Base-by-base conservation (phyloP, 2,888 invertebrate genomes). In the Gymnoscelis rufifasciata region DNA sequence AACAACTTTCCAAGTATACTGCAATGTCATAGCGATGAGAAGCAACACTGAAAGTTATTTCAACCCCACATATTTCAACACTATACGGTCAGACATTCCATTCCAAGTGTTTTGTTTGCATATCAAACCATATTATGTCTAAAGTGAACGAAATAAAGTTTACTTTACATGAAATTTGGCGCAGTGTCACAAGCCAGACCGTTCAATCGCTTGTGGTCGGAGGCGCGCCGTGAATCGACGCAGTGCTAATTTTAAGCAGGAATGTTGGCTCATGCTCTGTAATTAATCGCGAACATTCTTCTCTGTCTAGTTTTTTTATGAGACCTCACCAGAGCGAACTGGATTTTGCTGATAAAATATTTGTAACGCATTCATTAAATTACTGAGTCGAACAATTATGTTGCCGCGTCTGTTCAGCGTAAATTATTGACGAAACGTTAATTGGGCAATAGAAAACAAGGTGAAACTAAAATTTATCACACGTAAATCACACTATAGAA, bases 261-360 rank as follows among this genome's bases (percentile, higher is more conserved):
- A 82, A 82, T 82, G 77, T 79, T 78, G 80, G 77, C 80, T 78
- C 68, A 63, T 55, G 68, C 68, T 48, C 64, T 60, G 63, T 74
- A 77, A 81, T 82, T 79, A 79, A 75, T 78, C 71, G 71, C 64
- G 57, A 59, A 72, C 68, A 74, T 70, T 70, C 66, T 69, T 68
- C 62, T 59, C 62, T 59, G 70, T 76, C 73, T 71, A 68, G 71
- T 69, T 68, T 67, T 64, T 71, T 68, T 70, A 60, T 62, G 57
- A 14, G 56, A 53, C 60, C 54, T 33, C 24, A 38, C 24, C 24
- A 11, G 33, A 35, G 37, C 24, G 57, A 54, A 60, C 56, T 52
- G 43, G 51, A 57, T 48, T 47, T 56, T 46, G 43, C 55, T 36
- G 45, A 57, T 61, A 29, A 50, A 62, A 59, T 56, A 61, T 64